Evolutionary conservation across 2,113 vertebrate species (phyloP), one percentile per base, ranked within the genome.

Genomic region (Paracanthobrama guichenoti): DNA sequence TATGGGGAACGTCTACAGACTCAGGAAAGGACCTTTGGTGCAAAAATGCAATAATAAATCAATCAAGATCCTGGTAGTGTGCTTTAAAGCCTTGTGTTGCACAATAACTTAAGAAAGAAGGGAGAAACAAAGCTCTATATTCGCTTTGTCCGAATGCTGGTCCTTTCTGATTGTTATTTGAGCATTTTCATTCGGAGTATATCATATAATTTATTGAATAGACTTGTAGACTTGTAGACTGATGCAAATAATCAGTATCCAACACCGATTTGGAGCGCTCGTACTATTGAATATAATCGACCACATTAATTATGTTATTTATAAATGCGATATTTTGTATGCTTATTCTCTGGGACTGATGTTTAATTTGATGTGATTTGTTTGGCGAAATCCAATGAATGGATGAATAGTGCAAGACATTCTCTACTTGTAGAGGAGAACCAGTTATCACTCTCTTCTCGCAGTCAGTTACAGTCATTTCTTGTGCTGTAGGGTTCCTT

Each of bases 131-230:
- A 66, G 69, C 46, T 55, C 28, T 18, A 69, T n/a, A 69, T 28
- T 69, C 55, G 20, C 28, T 69, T 82, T 71, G 44, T 14, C 44
- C 35, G 57, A 79, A 67, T 6, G 60, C 62, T 64, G 44, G 78
- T 55, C 31, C 50, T 42, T 72, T 69, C 80, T 82, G 31, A 71
- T 53, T 24, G 50, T 71, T 81, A 50, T 46, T 50, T 62, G 39
- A 80, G 60, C 42, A 80, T 67, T 81, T 81, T 66, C 28, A 50
- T 67, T 66, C 11, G 31, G 42, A 67, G 64, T 57, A 71, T 55
- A 55, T 81, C 79, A 71, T 24, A n/a, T 81, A 35, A 57, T 53
- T 82, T 82, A 82, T 71, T 71, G 31, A 82, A 35, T 72, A 82
- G 28, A 35, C 48, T 81, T 67, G 44, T 81, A 81, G 79, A 81